Evolutionary conservation across 1,140 invertebrate genomes (phyloP).

Genomic region (Augochlora pura): DNA sequence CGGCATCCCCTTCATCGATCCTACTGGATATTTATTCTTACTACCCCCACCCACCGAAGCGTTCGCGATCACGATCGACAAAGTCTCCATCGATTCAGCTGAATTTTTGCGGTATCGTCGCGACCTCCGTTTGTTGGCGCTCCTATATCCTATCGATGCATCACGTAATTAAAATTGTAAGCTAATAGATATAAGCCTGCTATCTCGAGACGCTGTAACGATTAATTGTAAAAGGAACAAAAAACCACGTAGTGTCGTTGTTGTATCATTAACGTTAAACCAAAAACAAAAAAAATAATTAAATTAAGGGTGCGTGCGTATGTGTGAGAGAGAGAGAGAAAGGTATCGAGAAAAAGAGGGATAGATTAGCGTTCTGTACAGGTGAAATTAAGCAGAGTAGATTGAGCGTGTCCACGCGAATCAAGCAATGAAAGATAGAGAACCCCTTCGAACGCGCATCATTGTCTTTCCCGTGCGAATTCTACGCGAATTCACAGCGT

Average conservation of each 20-base stretch:
- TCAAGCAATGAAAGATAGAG: constrained; percentile 27
- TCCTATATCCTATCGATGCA: neutral
- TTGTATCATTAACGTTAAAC: constrained; percentile 42
- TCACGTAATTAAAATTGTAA: constrained; percentile 11
- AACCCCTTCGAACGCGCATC: constrained; percentile 22
- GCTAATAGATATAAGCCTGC: constrained; percentile 48
- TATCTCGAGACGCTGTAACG: constrained; percentile 28
- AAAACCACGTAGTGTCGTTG: constrained; percentile 37
- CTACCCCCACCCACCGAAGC: too few species aligned
- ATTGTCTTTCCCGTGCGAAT: neutral
- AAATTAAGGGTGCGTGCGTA: too few species aligned
- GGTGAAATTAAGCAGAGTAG: constrained; percentile 24
- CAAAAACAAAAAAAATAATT: neutral
- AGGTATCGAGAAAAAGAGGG: neutral
- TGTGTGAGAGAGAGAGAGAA: neutral
- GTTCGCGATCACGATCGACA: too few species aligned
- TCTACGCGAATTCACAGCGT: neutral
- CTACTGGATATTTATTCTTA: too few species aligned
- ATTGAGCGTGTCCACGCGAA: constrained; percentile 15
- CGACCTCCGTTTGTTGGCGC: constrained; percentile 32
- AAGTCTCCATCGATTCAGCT: constrained; percentile 3
- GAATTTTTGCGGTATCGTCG: neutral
- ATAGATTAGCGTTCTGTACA: constrained; percentile 56
- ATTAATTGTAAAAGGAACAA: constrained; percentile 53
- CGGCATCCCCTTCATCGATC: neutral